Base-by-base conservation (phyloP, 2,888 invertebrate genomes). In the Conistra vaccinii region DNA sequence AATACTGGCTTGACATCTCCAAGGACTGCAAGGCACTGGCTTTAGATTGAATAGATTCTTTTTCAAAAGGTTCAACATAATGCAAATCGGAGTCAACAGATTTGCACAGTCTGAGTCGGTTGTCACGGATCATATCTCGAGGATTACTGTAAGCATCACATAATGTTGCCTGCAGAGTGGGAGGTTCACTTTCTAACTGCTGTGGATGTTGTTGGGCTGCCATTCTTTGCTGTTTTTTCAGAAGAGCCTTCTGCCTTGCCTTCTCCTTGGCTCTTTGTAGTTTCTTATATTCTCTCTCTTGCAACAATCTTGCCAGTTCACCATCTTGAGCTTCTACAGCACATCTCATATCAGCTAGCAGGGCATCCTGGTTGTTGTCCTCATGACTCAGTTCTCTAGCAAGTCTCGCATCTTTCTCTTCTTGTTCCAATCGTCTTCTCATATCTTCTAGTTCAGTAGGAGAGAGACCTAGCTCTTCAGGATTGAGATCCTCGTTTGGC, bases 111-210 rank as follows among this genome's bases (percentile, higher is more conserved):
- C 96, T 88, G n/a, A 95, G 87, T 58, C 93, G 90, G 85, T 93
- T 95, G 57, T 96, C 94, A 23, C 93, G 90, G 69, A 96, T 95
- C 86, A 96, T 93, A 69, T 96, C 96, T 73, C 92, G 89, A 29
- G 96, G 96, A 81, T 96, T 96, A 82, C 96, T 95, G 88, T 96
- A 96, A 14, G 96, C 96, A 87, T 96, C 96, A 86, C 96, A 96
- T 7, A 96, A 86, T 10, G 93, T 95, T 1, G 96, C 87, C 80
- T 92, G 94, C 4, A 90, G 90, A 53, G 86, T 77, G 2, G 85
- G 68, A 1, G 83, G 76, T 26, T 90, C 89, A 81, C 68, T 85
- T 0, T 87, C 87, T 62, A 79, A 78, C 26, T 80, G 79, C 0
- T 3, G 23, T n/a, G 68, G 83, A 20, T 62, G 76, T 32, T 93